These are phyloP conservation scores for Physeter macrocephalus DNA, from an alignment of 2,113 vertebrate genomes.

Conservation along the genomic window DNA sequence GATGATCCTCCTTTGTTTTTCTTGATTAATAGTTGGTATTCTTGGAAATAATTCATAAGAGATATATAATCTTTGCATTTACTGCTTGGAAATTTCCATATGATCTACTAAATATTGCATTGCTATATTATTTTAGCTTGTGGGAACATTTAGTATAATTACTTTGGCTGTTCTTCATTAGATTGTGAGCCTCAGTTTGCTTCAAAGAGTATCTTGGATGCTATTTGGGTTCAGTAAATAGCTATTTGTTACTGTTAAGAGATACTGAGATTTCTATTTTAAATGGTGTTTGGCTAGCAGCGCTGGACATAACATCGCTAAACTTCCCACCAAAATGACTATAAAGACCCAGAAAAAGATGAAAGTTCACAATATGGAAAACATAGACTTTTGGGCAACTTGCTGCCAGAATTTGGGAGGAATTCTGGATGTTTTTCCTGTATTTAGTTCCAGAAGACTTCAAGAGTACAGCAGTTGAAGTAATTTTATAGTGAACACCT, in stretches of 20 bases:
- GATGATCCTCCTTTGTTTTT: not conserved
- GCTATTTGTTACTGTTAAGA: not conserved
- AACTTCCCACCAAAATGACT: not conserved
- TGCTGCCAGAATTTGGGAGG: not conserved
- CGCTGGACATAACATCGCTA: not conserved
- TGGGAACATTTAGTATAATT: not conserved
- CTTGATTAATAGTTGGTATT: not conserved
- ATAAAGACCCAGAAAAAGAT: not conserved
- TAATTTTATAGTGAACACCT: not conserved
- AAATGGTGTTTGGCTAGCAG: not conserved
- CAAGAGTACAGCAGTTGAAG: not conserved
- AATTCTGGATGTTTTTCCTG: not conserved
- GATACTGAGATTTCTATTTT: not conserved
- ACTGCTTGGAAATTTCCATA: not conserved
- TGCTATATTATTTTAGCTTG: not conserved
- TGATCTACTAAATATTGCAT: not conserved
- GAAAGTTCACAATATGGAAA: not conserved
- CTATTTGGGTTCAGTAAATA: constrained; percentile 10
- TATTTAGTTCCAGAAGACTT: not conserved
- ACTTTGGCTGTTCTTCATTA: not conserved
- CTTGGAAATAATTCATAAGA: not conserved
- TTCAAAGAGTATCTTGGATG: not conserved
- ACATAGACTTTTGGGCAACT: not conserved
- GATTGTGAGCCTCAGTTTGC: not conserved
- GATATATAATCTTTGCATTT: not conserved